Evolutionary conservation across 2,113 vertebrate species (phyloP).

Genomic region (Campylomormyrus numenius): DNA sequence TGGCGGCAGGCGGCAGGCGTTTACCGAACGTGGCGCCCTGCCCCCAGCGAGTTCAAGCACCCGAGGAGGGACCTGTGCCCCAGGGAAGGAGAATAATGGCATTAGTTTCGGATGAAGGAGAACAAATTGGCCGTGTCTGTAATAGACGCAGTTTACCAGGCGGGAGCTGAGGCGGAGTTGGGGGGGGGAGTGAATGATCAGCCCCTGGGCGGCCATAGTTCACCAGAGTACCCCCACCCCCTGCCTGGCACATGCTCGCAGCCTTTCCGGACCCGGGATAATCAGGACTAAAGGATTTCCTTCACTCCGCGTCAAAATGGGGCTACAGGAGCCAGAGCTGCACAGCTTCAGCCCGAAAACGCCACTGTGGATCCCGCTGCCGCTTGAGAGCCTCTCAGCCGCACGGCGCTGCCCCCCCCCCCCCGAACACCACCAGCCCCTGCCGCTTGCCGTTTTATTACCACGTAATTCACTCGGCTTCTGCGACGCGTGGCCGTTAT

Average conservation of each 20-base stretch:
- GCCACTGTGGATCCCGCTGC: neutral
- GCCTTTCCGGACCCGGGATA: slow-evolving; percentile 20
- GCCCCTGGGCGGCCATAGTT: neutral
- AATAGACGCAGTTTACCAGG: slow-evolving; percentile 49
- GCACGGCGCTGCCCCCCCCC: neutral
- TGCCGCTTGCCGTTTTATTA: slow-evolving; percentile 44
- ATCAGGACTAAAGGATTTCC: slow-evolving; percentile 33
- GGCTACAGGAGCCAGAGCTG: neutral
- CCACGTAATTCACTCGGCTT: slow-evolving; percentile 42
- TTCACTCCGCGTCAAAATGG: neutral
- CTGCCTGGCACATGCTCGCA: neutral
- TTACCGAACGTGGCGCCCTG: neutral
- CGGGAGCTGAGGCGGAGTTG: slow-evolving; percentile 23
- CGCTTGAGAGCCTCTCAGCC: neutral
- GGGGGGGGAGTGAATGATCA: slow-evolving; percentile 12
- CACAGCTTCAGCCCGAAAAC: neutral
- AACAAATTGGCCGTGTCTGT: slow-evolving; percentile 65
- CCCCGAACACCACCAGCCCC: slow-evolving; percentile 15
- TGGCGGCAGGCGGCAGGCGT: neutral
- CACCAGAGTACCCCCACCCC: neutral
- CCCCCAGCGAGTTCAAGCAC: neutral
- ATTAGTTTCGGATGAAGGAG: slow-evolving; percentile 65
- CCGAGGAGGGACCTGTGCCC: slow-evolving; percentile 12
- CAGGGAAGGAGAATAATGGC: slow-evolving; percentile 43
- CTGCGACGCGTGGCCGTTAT: neutral